phyloP scores from a whole-genome alignment of 64 coral and sea anemone species.

The Pocillopora damicornis region DNA sequence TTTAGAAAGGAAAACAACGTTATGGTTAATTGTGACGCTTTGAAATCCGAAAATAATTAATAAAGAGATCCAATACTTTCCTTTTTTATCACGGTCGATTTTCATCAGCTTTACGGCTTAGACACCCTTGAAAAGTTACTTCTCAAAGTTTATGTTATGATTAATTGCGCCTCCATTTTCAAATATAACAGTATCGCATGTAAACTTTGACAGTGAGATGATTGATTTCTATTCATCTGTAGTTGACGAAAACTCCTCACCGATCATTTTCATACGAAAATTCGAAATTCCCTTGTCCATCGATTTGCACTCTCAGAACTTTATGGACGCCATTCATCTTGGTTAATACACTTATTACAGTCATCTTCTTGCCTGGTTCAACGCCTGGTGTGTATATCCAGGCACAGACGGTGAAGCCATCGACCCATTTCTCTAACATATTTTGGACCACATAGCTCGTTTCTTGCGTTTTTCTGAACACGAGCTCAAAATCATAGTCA shows the following conservation, averaged over 20 bases:
- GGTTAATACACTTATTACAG: neutral
- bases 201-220: no score
- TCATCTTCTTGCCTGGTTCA: neutral
- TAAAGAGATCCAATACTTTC: no score
- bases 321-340: neutral
- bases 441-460: neutral
- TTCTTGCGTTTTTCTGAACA: neutral
- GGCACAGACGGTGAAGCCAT: neutral
- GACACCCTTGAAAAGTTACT: no score
- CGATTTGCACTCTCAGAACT: neutral
- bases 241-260: neutral
- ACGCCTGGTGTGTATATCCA: neutral
- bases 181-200: no score
- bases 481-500: constrained; percentile 5
- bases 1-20: no score
- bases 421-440: neutral
- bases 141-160: no score
- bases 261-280: neutral
- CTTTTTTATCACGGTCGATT: no score
- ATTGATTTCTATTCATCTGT: no score
- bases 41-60: no score
- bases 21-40: no score
- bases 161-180: no score
- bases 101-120: no score
- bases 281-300: neutral